These are phyloP conservation scores for Bruchidius siliquastri DNA, from an alignment of 2,888 invertebrate species.

Conservation along the genomic window DNA sequence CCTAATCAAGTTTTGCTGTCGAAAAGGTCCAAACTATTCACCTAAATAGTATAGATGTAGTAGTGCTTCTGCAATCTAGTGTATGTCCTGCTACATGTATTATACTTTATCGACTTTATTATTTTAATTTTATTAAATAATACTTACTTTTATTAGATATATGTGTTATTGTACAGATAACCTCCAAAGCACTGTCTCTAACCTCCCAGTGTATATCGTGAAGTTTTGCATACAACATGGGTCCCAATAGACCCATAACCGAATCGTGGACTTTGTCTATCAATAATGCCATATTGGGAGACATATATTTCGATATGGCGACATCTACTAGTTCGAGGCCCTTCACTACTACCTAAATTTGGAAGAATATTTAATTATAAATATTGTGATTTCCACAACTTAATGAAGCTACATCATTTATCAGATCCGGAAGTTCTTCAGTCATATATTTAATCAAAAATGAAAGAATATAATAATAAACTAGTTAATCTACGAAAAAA, in stretches of 20 bases:
- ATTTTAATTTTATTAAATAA: neutral
- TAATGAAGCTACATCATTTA: too few species aligned
- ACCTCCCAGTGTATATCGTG: conserved; percentile 76
- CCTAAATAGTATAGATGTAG: too few species aligned
- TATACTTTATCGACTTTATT: too few species aligned
- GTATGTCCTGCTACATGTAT: too few species aligned
- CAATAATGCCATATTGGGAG: conserved; percentile 70
- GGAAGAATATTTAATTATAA: neutral
- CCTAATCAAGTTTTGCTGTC: too few species aligned
- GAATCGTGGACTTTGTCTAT: conserved; percentile 63
- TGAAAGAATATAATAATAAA: too few species aligned
- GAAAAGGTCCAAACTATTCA: too few species aligned
- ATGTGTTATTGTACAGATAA: conserved; percentile 63
- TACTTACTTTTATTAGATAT: conserved; percentile 65
- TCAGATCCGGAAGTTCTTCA: neutral
- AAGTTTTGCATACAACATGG: conserved; percentile 63
- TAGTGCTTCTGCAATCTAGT: too few species aligned
- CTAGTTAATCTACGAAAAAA: too few species aligned
- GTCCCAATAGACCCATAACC: conserved; percentile 58
- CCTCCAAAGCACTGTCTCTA: conserved; percentile 70
- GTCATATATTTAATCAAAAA: too few species aligned
- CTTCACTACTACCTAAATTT: conserved; percentile 64
- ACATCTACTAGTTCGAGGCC: conserved; percentile 65
- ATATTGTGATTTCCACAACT: too few species aligned
- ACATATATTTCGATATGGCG: conserved; percentile 69